phyloP scores from a whole-genome alignment of 2,797 vertebrate species.

The Sebastes alutus region DNA sequence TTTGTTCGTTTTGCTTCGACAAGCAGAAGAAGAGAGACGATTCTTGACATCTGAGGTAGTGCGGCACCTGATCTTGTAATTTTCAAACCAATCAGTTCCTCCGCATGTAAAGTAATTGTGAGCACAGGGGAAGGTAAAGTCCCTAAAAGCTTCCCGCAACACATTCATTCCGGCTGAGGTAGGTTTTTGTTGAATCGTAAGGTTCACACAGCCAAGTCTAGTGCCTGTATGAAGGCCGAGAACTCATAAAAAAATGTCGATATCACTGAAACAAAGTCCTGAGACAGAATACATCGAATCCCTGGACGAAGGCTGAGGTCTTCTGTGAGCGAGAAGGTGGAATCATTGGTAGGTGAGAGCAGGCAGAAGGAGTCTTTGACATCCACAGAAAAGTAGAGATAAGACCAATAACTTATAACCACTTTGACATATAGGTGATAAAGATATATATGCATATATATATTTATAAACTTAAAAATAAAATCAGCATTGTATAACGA shows the following conservation, averaged over 20 bases:
- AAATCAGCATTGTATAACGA: constrained; percentile 68
- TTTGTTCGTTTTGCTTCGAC: constrained; percentile 55
- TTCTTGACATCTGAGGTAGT: constrained; percentile 87
- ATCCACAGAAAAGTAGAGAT: constrained; percentile 71
- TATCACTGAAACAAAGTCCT: constrained; percentile 88
- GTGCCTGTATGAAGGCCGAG: constrained; percentile 73
- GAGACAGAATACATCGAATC: constrained; percentile 87
- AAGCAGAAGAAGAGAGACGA: constrained; percentile 75
- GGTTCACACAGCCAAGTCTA: constrained; percentile 78
- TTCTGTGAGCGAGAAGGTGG: constrained; percentile 74
- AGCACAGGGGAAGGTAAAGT: constrained; percentile 84
- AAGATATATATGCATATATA: constrained; percentile 65
- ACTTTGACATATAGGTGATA: constrained; percentile 67
- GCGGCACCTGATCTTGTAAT: constrained; percentile 76
- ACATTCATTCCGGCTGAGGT: constrained; percentile 99
- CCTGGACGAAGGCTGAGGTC: constrained; percentile 82
- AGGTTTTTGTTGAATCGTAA: constrained; percentile 89
- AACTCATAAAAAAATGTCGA: constrained; percentile 79
- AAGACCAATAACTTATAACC: constrained; percentile 77
- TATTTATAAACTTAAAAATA: constrained; percentile 64
- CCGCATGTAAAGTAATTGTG: constrained; percentile 78
- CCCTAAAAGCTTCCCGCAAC: constrained; percentile 85
- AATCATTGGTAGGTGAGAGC: constrained; percentile 79
- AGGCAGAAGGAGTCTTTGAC: constrained; percentile 79
- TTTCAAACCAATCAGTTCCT: constrained; percentile 84